Base-by-base conservation (phyloP, 2,113 vertebrate species). In the Cnemophilus loriae region DNA sequence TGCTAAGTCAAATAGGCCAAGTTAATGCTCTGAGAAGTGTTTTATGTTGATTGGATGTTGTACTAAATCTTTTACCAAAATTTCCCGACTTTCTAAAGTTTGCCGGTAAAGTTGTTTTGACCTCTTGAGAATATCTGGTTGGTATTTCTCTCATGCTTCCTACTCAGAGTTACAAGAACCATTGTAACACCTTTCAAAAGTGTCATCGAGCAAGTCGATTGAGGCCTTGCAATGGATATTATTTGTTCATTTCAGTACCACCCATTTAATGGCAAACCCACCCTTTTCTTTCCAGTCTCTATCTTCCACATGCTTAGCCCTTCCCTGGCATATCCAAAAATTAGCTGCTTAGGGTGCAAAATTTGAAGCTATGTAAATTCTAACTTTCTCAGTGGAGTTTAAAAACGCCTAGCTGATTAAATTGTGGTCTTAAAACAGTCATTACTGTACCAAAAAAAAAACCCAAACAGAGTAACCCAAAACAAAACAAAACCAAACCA, bases 131-230 rank as follows among this genome's bases (percentile, higher is more conserved):
- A 28, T 65, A 56, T 49, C 42, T 49, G 19, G 23, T n/a, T 84
- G 28, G 5, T 74, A 30, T 65, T 65, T 56, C 41, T 55, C 24
- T 60, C 24, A 13, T 7, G 8, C 1, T 0, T n/a, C 12, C 42
- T 19, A 64, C 15, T 20, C 30, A 74, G 59, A 56, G 28, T n/a
- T 65, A n/a, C n/a, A 74, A 55, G 18, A 56, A 56, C 21, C 35
- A 32, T 18, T 53, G 33, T 26, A 53, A 37, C 7, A 11, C 23
- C 28, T 47, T 47, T 47, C 28, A 39, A n/a, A 84, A n/a, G 28
- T 33, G 57, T 55, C 17, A 17, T 15, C 0, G 1, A 46, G 2
- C 1, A 5, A 55, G n/a, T 19, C 47, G 18, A 28, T 19, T 56
- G n/a, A 55, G 41, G 23, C 18, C 9, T 23, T 39, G n/a, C 11